Base-by-base conservation (phyloP, 2,888 invertebrate species). In the Oxyteleia sp. region DNA sequence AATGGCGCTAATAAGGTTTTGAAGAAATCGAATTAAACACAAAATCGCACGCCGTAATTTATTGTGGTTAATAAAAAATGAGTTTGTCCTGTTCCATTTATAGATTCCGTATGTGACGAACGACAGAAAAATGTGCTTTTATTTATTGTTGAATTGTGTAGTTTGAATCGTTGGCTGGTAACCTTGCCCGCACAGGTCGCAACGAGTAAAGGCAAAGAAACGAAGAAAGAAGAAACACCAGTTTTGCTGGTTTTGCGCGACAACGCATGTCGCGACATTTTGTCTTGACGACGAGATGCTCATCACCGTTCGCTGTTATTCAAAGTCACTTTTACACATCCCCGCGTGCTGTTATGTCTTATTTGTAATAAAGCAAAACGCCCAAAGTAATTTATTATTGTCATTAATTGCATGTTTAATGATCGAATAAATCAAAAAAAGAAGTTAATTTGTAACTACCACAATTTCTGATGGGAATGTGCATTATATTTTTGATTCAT, bases 231-330 rank as follows among this genome's bases (percentile, higher is more conserved):
- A 78, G 83, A 79, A 75, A 85, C 72, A 76, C 82, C 82, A 84
- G 85, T 85, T 84, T 82, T 71, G 72, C 82, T 78, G 78, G 85
- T 78, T 78, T 85, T 64, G 69, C 66, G 76, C 82, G 80, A 82
- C 76, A 76, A 76, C 75, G 76, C 64, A 59, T 79, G 83, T 79
- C 69, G 79, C 74, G 75, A 79, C 68, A 79, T 81, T 81, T 80
- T 71, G 81, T 84, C 59, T 72, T 69, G 57, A 15, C 55, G 55
- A 79, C 72, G 66, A 78, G 51, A 82, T 80, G 82, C 85, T 80
- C 78, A 74, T 82, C 79, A 72, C 71, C 79, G 53, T 51, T 83
- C 63, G 64, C 57, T 63, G 43, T 47, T 84, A 74, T 76, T 83
- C 41, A 43, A 47, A 35, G n/a, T 20, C 38, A 71, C 41, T 23